Evolutionary conservation across 1,140 invertebrate genomes (phyloP), one percentile per base, ranked within the genome.

Genomic region (Trinorchestia longiramus): DNA sequence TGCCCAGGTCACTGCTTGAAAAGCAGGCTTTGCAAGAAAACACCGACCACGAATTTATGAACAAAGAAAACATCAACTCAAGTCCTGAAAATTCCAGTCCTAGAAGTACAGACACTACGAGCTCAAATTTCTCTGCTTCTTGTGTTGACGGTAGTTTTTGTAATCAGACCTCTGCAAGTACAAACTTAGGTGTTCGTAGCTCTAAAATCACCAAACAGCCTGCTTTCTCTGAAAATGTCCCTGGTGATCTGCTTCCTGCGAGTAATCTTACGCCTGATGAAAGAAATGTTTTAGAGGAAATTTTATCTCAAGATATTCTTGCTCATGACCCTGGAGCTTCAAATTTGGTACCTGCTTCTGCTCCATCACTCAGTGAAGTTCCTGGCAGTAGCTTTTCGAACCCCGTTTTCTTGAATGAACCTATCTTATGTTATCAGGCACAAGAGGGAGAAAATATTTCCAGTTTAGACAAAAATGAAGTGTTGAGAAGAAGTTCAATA

Each of bases 241-340:
- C 43, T 42, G 0, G 41, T 91, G 28, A 23, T 42, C 3, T 11
- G 11, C 3, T 42, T 19, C 3, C 1, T 4, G 41, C 8, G 11
- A 43, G 43, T 28, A 11, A 43, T 19, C 92, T 94, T 40, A 94
- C 92, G 43, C 11, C 43, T 15, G 43, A 94, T n/a, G 92, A 94
- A 45, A 42, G 41, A 94, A 47, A 94, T 43, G 36, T 43, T 94
- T 43, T 94, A 45, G 4, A 47, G 11, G 92, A 94, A 94, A 94
- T 94, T 94, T 40, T 94, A 40, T 94, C 92, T 47, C 92, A 94
- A 40, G 92, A 91, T 91, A 43, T 42, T 91, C 4, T 91, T 91
- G 6, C 41, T 77, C 62, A 77, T 77, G 62, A 77, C 36, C 62
- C 62, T 23, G 28, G 11, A 23, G 62, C 28, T 23, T 77, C 62